These are phyloP conservation scores for Nasua narica DNA, from an alignment of 2,797 vertebrate genomes.

Conservation along the genomic window DNA sequence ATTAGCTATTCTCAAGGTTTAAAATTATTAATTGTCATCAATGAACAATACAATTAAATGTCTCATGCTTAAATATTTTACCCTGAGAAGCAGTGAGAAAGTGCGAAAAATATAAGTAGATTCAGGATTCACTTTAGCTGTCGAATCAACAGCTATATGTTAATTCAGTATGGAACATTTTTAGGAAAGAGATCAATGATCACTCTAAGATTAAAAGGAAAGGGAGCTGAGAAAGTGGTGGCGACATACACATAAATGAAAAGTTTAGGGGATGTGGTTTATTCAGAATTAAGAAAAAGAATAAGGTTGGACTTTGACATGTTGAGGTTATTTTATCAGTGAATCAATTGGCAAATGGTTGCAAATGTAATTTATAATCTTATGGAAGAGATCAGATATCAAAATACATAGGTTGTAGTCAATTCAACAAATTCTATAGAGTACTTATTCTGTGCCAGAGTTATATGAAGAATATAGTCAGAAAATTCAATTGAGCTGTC, in stretches of 20 bases:
- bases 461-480: background rate
- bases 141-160: background rate
- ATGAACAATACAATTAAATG: background rate
- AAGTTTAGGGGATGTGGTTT: background rate
- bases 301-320: background rate
- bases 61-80: background rate
- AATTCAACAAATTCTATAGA: background rate
- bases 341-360: background rate
- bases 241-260: background rate
- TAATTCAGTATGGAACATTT: background rate
- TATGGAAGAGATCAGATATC: background rate
- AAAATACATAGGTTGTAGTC: background rate
- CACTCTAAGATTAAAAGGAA: background rate
- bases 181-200: background rate
- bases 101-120: background rate
- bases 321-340: background rate
- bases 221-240: background rate
- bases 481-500: background rate
- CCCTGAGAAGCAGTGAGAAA: background rate
- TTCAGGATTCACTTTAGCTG: background rate
- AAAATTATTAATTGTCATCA: background rate
- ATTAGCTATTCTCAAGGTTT: background rate
- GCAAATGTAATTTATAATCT: background rate
- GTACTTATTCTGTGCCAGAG: background rate
- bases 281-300: background rate